A percentile compares a stretch with the other conserved stretches of the same genome.
Evolutionary conservation across 2,797 vertebrate species (phyloP).

Genomic region (Coregonus ussuriensis): DNA sequence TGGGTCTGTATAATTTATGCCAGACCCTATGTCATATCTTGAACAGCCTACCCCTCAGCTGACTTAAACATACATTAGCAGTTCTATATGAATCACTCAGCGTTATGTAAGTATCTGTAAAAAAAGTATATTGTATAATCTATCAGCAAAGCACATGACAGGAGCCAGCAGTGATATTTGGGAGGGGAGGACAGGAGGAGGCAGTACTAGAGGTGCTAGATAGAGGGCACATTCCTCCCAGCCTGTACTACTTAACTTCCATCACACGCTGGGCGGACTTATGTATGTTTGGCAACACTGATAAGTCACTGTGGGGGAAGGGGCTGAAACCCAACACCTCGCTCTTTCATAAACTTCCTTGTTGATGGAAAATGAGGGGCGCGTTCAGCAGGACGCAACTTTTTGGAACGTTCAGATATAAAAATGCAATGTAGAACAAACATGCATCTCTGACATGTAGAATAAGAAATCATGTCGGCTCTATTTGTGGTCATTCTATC

Average conservation of each 20-base stretch:
- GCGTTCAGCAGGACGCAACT: too few species aligned
- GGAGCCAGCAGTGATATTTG: background rate
- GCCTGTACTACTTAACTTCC: conserved; percentile 2
- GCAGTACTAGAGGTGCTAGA: background rate
- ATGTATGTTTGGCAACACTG: conserved; percentile 61
- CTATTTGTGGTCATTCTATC: too few species aligned
- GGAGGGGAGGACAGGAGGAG: background rate
- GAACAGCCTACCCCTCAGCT: too few species aligned
- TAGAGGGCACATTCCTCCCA: conserved; percentile 9
- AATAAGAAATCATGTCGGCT: too few species aligned
- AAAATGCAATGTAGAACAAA: background rate
- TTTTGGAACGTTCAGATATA: too few species aligned
- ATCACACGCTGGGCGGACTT: conserved; percentile 4
- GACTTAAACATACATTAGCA: too few species aligned
- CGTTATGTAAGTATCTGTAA: too few species aligned
- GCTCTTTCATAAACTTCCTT: conserved; percentile 28
- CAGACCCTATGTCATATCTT: too few species aligned
- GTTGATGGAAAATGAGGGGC: conserved; percentile 25
- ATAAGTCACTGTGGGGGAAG: conserved; percentile 28
- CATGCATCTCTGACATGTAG: too few species aligned
- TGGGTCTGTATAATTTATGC: too few species aligned
- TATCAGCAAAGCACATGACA: background rate
- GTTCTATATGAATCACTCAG: too few species aligned
- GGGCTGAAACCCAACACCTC: conserved; percentile 27
- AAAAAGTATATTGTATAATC: background rate